Percentiles rank a stretch among this genome's conserved stretches.
Evolutionary conservation across 2,113 vertebrate species (phyloP).

Genomic region (Lontra canadensis): DNA sequence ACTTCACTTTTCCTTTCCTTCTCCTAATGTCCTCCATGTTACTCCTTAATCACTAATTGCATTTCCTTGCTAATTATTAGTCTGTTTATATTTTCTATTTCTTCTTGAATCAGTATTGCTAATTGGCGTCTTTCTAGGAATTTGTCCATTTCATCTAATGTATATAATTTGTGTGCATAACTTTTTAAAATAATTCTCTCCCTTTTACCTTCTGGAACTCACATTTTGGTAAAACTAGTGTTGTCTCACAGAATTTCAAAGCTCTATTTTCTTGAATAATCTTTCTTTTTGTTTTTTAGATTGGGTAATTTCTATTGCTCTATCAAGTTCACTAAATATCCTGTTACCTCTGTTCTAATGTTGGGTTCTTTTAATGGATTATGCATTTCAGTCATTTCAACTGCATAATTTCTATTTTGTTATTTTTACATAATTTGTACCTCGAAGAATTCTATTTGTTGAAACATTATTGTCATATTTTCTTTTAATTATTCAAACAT

Average conservation of each 20-base stretch:
- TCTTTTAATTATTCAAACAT: neutral
- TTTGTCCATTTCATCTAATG: neutral
- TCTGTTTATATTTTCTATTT: neutral
- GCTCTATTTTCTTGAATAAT: neutral
- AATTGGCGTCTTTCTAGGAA: neutral
- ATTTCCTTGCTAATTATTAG: neutral
- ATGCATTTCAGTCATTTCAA: neutral
- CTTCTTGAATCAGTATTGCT: neutral
- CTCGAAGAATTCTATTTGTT: neutral
- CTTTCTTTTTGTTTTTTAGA: neutral
- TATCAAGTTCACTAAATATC: neutral
- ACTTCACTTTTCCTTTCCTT: no score
- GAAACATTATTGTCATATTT: neutral
- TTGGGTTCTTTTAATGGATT: neutral
- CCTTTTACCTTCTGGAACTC: no score
- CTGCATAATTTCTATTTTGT: neutral
- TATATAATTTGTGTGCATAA: neutral
- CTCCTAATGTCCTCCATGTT: no score
- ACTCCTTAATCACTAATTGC: neutral
- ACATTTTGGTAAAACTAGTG: neutral
- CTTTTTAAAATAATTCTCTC: neutral
- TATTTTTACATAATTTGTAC: neutral
- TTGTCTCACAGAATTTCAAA: neutral
- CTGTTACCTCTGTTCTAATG: neutral
- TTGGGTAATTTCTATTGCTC: neutral